A percentile compares a stretch with the other conserved stretches of the same genome.
Evolutionary conservation across 2,113 vertebrate species (phyloP).

Genomic region (Mesoclemmys tuberculata): DNA sequence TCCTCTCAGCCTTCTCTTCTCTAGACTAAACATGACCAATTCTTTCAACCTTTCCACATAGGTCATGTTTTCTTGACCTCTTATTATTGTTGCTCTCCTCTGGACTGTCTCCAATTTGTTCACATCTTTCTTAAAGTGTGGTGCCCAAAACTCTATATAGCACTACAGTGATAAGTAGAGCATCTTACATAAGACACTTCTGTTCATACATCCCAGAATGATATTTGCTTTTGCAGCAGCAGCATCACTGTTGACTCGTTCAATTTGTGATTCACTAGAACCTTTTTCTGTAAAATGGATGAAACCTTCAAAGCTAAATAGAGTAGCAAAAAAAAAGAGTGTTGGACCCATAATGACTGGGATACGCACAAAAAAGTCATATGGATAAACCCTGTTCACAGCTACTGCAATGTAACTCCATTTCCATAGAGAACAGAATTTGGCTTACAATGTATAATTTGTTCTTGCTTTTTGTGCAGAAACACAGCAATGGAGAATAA

Average conservation of each 20-base stretch:
- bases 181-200: neutral
- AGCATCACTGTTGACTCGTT: neutral
- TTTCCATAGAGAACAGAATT: neutral
- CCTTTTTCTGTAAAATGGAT: neutral
- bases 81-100: too few relatives aligned
- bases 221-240: neutral
- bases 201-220: neutral
- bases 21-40: neutral
- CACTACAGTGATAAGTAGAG: neutral
- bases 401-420: neutral
- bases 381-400: neutral
- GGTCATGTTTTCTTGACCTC: neutral
- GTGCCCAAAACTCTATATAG: neutral
- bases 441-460: neutral
- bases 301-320: neutral
- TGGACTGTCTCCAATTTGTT: too few relatives aligned
- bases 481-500: neutral
- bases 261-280: neutral
- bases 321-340: neutral
- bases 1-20: neutral
- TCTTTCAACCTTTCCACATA: neutral
- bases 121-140: too few relatives aligned
- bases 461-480: neutral
- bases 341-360: neutral
- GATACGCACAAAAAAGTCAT: neutral